Conservation (phyloP, 2,797 vertebrate species). For the Anableps anableps region DNA sequence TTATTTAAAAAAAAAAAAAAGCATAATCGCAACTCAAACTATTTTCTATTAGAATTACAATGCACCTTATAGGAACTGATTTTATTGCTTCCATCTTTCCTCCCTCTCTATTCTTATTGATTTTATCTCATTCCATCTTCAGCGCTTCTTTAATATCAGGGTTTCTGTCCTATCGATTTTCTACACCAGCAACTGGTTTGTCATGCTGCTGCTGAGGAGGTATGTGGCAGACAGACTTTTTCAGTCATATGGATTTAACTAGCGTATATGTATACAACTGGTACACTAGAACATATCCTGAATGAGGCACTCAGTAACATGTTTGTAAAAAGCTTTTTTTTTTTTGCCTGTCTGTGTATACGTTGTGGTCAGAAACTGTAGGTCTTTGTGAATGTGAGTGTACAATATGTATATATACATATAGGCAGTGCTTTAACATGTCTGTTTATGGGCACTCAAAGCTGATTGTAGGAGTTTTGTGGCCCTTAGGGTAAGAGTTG, state of each 20-base stretch:
- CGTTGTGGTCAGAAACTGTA: slow-evolving; percentile 7
- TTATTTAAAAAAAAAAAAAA: slow-evolving; percentile 1
- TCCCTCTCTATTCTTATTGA: slow-evolving; percentile 16
- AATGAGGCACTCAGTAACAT: slow-evolving; percentile 22
- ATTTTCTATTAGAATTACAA: neutral
- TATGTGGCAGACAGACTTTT: slow-evolving; percentile 35
- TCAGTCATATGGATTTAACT: slow-evolving; percentile 47
- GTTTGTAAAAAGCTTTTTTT: neutral
- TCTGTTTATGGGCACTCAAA: neutral
- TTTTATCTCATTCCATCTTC: slow-evolving; percentile 20
- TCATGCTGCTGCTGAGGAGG: slow-evolving; percentile 38
- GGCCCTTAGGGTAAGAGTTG: neutral
- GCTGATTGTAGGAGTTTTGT: neutral
- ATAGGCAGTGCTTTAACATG: neutral
- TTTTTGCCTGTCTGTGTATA: neutral
- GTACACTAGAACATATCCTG: slow-evolving; percentile 20
- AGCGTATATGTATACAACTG: slow-evolving; percentile 13
- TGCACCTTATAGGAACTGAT: neutral
- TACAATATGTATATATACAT: neutral
- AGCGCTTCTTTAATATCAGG: slow-evolving; percentile 22
- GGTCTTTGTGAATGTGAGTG: slow-evolving; percentile 9
- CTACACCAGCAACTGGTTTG: slow-evolving; percentile 47
- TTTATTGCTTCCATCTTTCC: neutral
- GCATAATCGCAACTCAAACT: neutral
- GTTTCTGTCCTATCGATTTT: slow-evolving; percentile 50